Conservation (phyloP, 2,113 vertebrate genomes). For the Malurus alboscapulatus region DNA sequence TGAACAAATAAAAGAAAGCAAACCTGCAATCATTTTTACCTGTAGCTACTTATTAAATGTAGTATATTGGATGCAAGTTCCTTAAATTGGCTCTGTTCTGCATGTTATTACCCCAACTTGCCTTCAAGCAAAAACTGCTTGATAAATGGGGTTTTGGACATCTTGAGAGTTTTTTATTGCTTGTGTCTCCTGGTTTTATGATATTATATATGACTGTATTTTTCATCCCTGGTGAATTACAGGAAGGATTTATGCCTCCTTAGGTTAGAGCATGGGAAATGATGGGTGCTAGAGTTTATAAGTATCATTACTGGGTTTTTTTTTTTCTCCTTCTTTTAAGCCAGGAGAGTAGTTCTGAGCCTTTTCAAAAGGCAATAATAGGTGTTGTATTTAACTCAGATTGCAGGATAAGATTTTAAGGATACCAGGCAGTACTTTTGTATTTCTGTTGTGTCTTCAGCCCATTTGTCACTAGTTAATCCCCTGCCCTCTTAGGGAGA, state of each 20-base stretch:
- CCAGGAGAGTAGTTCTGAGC: not conserved
- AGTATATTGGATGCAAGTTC: not conserved
- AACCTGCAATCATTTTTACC: not conserved
- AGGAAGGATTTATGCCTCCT: not conserved
- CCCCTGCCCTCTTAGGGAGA: not conserved
- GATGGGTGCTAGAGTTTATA: not conserved
- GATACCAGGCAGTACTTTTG: not conserved
- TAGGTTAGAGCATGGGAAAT: not conserved
- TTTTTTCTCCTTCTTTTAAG: not conserved
- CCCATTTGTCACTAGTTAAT: not conserved
- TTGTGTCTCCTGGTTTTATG: slow-evolving; percentile 15
- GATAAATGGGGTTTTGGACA: slow-evolving; percentile 19
- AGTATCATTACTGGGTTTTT: not conserved
- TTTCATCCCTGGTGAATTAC: slow-evolving; percentile 20
- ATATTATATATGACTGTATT: not conserved
- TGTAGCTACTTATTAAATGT: not conserved
- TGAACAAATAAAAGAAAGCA: not conserved
- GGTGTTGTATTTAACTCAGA: not conserved
- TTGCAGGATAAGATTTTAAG: not conserved
- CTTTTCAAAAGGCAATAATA: not conserved
- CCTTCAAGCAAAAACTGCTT: slow-evolving; percentile 8
- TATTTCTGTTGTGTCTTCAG: not conserved
- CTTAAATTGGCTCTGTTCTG: not conserved
- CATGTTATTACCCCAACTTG: not conserved
- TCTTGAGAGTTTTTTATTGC: slow-evolving; percentile 14